Conservation (phyloP, 1,140 invertebrate species). For the Belonocnema kinseyi region DNA sequence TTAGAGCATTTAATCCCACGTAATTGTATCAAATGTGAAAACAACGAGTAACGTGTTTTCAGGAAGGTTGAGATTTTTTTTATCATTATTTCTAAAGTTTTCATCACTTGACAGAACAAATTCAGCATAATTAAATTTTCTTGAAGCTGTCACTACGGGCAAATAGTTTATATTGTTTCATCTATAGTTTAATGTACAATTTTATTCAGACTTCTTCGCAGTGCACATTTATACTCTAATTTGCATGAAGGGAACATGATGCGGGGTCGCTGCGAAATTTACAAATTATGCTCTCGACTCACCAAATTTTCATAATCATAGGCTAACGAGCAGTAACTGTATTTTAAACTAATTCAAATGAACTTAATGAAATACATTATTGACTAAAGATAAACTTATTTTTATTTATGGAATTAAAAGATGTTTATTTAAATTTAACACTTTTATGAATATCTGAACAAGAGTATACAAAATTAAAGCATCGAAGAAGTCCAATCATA, state of each 20-base stretch:
- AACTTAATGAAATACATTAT: constrained; percentile 2
- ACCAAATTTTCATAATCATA: constrained; percentile 33
- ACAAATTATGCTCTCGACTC: constrained; percentile 12
- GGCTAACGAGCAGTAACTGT: neutral
- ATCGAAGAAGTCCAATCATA: constrained; percentile 34
- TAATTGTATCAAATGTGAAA: neutral
- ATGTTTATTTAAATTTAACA: neutral
- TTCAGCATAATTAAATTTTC: no score
- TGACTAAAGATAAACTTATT: neutral
- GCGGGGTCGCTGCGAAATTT: neutral
- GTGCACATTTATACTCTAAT: neutral
- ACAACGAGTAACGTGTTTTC: neutral
- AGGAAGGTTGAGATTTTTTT: no score
- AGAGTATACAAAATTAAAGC: constrained; percentile 12
- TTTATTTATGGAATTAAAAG: no score
- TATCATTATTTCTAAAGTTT: no score
- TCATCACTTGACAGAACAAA: no score
- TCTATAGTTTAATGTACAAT: neutral
- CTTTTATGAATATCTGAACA: neutral
- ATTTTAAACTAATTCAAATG: neutral
- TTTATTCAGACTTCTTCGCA: neutral
- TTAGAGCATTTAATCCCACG: neutral
- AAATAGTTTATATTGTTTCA: neutral
- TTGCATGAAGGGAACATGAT: neutral
- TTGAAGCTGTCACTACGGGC: no score